A percentile compares a stretch with the other conserved stretches of the same genome.
These are phyloP conservation scores for Engystomops pustulosus DNA, from an alignment of 2,113 vertebrate genomes.

Conservation along the genomic window DNA sequence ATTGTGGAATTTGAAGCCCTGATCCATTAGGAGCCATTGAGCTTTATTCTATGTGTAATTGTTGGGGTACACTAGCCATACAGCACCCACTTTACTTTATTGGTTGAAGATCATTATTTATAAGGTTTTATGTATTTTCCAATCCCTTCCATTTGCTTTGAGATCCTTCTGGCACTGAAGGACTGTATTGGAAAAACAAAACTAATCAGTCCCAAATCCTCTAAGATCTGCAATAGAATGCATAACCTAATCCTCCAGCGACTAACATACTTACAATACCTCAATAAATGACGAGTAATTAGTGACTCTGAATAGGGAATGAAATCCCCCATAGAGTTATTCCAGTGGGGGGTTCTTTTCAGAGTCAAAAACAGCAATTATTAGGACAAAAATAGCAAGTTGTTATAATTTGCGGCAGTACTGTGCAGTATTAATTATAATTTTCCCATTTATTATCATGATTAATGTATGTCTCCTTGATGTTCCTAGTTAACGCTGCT, in stretches of 20 bases:
- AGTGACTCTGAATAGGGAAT: constrained; percentile 11
- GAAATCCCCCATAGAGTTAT: constrained; percentile 23
- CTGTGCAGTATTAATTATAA: background rate
- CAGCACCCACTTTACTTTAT: background rate
- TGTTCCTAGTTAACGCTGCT: background rate
- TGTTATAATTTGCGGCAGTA: background rate
- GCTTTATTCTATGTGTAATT: too few relatives aligned
- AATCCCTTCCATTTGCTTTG: too few relatives aligned
- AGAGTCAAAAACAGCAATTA: constrained; percentile 49
- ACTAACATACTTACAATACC: constrained; percentile 29
- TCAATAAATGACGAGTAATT: constrained; percentile 40
- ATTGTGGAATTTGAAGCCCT: too few relatives aligned
- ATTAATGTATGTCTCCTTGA: background rate
- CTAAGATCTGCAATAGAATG: constrained; percentile 8
- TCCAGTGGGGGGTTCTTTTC: constrained; percentile 21
- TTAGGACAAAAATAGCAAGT: constrained; percentile 36
- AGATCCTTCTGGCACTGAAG: background rate
- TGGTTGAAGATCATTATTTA: background rate
- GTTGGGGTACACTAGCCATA: too few relatives aligned
- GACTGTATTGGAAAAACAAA: constrained; percentile 4
- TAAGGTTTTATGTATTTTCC: background rate
- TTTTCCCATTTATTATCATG: background rate
- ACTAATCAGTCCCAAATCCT: constrained; percentile 31
- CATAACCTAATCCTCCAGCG: background rate
- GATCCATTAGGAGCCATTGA: too few relatives aligned